A percentile compares a stretch with the other conserved stretches of the same genome.
phyloP scores from a whole-genome alignment of 2,113 vertebrate species.

The Melozone crissalis region DNA sequence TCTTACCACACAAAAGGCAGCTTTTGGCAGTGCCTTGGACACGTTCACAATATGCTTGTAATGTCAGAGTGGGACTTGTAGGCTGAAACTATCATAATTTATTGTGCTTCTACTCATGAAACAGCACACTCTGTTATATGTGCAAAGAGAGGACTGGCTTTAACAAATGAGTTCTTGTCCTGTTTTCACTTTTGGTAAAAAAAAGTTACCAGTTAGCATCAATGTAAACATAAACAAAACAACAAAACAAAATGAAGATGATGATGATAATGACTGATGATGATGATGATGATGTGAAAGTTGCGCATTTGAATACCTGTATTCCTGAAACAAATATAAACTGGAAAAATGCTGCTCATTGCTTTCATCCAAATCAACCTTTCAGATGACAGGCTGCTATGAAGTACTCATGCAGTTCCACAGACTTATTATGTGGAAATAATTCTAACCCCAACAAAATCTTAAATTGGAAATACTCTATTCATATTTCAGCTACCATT shows the following conservation, averaged over 20 bases:
- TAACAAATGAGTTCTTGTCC: constrained; percentile 54
- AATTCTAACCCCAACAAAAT: neutral
- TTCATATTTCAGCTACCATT: neutral
- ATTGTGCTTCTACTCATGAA: constrained; percentile 51
- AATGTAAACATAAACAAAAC: constrained; percentile 48
- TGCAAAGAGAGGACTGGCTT: constrained; percentile 47
- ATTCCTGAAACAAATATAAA: constrained; percentile 17
- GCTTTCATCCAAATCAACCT: neutral
- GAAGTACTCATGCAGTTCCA: neutral
- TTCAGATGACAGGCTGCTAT: neutral
- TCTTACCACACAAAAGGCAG: constrained; percentile 83
- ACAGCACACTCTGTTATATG: constrained; percentile 51
- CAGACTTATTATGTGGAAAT: neutral
- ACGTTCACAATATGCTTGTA: constrained; percentile 80
- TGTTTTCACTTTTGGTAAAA: constrained; percentile 52
- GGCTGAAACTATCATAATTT: constrained; percentile 62
- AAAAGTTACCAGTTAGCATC: constrained; percentile 57
- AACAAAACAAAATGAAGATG: neutral
- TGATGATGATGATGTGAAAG: neutral
- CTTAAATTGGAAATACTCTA: neutral
- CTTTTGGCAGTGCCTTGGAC: constrained; percentile 75
- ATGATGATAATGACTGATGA: neutral
- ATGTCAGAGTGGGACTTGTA: constrained; percentile 70
- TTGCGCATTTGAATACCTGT: neutral
- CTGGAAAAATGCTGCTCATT: neutral